These are phyloP conservation scores for Dinocampus coccinellae DNA, from an alignment of 2,888 invertebrate genomes.

Conservation along the genomic window DNA sequence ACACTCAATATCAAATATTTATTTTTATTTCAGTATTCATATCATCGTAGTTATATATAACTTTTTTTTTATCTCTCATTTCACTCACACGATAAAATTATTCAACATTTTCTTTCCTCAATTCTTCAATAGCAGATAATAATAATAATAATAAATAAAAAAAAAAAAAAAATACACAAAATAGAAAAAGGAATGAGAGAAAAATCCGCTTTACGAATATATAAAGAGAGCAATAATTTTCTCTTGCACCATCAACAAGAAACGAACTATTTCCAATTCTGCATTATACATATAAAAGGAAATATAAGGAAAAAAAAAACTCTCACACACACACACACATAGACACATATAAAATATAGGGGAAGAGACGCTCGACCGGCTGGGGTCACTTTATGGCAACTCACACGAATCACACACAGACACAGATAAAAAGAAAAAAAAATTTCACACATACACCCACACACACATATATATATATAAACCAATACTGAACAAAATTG, in stretches of 20 bases:
- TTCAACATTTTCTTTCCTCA: too few relatives aligned
- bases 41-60: too few relatives aligned
- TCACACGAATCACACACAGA: conserved; percentile 61
- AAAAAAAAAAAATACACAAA: background rate
- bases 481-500: background rate
- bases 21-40: too few relatives aligned
- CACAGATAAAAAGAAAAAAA: too few relatives aligned
- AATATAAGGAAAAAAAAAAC: conserved; percentile 14
- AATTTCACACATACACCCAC: conserved; percentile 6
- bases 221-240: conserved; percentile 68
- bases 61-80: too few relatives aligned
- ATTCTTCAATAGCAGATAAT: too few relatives aligned
- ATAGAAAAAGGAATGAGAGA: background rate
- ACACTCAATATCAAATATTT: too few relatives aligned
- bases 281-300: background rate
- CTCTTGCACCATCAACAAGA: conserved; percentile 40
- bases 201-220: conserved; percentile 62
- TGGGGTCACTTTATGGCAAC: conserved; percentile 66
- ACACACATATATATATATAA: background rate
- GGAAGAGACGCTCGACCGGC: conserved; percentile 46
- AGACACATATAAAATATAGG: conserved; percentile 42
- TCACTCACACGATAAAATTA: too few relatives aligned
- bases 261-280: conserved; percentile 28
- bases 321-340: conserved; percentile 22
- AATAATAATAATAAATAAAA: too few relatives aligned